These are phyloP conservation scores for Aelia acuminata DNA, from an alignment of 2,888 invertebrate species.

Conservation along the genomic window DNA sequence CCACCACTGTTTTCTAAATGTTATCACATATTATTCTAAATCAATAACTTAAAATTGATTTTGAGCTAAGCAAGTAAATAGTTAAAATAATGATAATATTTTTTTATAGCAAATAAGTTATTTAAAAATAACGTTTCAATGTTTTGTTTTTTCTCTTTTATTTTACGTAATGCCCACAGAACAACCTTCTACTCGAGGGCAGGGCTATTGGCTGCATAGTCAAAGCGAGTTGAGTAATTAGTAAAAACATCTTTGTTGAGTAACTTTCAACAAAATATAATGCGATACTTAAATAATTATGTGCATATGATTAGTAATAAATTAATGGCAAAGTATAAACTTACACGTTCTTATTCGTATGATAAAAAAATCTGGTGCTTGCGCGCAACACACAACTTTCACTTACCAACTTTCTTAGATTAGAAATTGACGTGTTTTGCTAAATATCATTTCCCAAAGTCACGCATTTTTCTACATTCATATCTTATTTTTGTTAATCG, in stretches of 20 bases:
- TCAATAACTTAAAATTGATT: neutral
- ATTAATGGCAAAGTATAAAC: neutral
- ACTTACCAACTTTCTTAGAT: too few relatives aligned
- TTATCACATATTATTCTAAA: too few relatives aligned
- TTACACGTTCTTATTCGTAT: too few relatives aligned
- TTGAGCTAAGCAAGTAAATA: neutral
- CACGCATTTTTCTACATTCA: too few relatives aligned
- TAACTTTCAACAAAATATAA: neutral
- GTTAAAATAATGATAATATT: too few relatives aligned
- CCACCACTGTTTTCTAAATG: neutral
- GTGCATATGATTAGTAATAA: neutral
- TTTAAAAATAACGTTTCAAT: neutral
- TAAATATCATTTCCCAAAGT: too few relatives aligned
- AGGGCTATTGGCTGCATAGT: neutral
- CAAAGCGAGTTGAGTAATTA: neutral
- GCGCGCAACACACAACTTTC: too few relatives aligned
- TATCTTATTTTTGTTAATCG: too few relatives aligned
- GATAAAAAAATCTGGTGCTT: too few relatives aligned
- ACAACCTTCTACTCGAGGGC: neutral
- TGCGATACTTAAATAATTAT: too few relatives aligned
- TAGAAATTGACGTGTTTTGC: too few relatives aligned
- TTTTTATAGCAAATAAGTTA: too few relatives aligned
- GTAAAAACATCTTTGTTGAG: neutral
- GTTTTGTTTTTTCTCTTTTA: neutral
- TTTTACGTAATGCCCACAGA: constrained; percentile 10